These are phyloP conservation scores for Notolepis coatsorum DNA, from an alignment of 2,797 vertebrate genomes.

Conservation along the genomic window DNA sequence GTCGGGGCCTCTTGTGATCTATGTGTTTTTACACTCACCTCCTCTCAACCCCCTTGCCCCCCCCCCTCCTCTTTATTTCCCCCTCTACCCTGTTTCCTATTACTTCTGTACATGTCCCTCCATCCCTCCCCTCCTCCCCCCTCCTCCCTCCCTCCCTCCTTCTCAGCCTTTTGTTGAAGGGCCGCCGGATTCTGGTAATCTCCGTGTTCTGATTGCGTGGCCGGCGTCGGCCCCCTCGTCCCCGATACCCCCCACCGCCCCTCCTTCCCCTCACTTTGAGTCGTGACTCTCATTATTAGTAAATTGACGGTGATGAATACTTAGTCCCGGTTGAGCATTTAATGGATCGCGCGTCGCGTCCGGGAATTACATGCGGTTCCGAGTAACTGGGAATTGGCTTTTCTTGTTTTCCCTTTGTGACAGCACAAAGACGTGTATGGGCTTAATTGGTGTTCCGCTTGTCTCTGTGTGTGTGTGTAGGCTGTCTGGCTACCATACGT, in stretches of 20 bases:
- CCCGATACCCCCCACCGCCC: too few species aligned
- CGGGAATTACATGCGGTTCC: constrained; percentile 14
- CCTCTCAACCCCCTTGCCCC: constrained; percentile 15
- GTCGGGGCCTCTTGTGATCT: too few species aligned
- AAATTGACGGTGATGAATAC: constrained; percentile 71
- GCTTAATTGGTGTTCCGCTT: not conserved
- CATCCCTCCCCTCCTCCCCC: not conserved
- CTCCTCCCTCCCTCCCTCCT: not conserved
- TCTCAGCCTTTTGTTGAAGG: constrained; percentile 38
- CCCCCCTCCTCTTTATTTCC: not conserved
- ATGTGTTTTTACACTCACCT: too few species aligned
- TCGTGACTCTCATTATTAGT: constrained; percentile 67
- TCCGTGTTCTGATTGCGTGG: too few species aligned
- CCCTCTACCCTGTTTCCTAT: too few species aligned
- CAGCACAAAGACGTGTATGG: not conserved
- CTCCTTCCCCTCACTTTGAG: constrained; percentile 52
- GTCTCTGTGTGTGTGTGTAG: too few species aligned
- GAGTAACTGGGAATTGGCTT: constrained; percentile 16
- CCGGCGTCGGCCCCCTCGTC: constrained; percentile 61
- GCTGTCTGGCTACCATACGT: too few species aligned
- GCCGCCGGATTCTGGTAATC: constrained; percentile 1
- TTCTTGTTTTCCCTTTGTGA: constrained; percentile 11
- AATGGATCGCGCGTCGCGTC: constrained; percentile 38
- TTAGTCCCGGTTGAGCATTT: constrained; percentile 52
- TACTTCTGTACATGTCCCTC: too few species aligned